Base-by-base conservation (phyloP, 2,797 vertebrate genomes). In the Protonibea diacanthus region DNA sequence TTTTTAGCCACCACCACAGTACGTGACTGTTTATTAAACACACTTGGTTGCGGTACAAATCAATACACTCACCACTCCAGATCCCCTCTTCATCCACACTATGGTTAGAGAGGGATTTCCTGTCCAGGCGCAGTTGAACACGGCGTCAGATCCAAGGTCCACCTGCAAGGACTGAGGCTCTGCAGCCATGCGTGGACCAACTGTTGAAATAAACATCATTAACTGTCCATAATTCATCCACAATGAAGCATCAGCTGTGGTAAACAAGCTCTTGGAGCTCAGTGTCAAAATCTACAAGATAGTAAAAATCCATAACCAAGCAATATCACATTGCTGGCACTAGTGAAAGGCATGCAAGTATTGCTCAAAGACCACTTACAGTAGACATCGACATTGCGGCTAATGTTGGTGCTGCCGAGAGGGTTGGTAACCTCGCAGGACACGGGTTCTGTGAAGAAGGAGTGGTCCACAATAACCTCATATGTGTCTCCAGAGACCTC, bases 41-140 rank as follows among this genome's bases (percentile, higher is more conserved):
- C 17, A 48, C 61, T 25, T 25, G 18, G n/a, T 42, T 33, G 57
- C 25, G 6, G 6, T 67, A 17, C 1, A 27, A 51, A 76, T 74
- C n/a, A 62, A n/a, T 58, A 18, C 2, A 76, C 97, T 94, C 89
- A 99, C 98, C 96, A 99, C 98, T 58, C 97, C 98, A 0, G 98
- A 99, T 63, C 98, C 98, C 33, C 97, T 93, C 85, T 99, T 99
- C 97, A 99, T 99, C 98, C 98, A 99, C 59, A 99, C 98, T 0
- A 99, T 99, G 75, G 98, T 99, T 45, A 99, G 96, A 1, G 98
- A 99, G 0, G 98, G 98, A 88, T 99, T 99, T 89, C 98, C 98
- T 0, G 96, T 99, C 98, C 98, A 99, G 38, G 97, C 96, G 4
- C 98, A 99, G 92, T 97, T 99, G 93, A 99, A 99, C 66, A 98